Base-by-base conservation (phyloP, 1,140 invertebrate species). In the Geopemphigus sp. region DNA sequence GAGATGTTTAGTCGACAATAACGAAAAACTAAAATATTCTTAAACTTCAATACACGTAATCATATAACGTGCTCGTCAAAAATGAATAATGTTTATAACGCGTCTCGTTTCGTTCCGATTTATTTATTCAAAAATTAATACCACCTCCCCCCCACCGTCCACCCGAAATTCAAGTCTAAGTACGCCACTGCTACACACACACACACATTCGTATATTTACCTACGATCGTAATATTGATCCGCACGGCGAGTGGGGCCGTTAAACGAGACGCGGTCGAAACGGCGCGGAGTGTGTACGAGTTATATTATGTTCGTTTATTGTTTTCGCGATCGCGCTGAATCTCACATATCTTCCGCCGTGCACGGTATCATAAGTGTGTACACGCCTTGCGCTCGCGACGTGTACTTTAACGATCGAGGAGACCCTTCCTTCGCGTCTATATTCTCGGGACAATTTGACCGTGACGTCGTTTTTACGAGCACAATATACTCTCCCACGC, bases 401-500 rank as follows among this genome's bases (percentile, higher is more conserved):
- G 32, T 39, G 32, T 39, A 11, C 50, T 26, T 68, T 68, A 50
- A 68, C 66, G 66, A 50, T 50, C 45, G 19, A 47, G 22, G 19
- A 47, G 22, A 17, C 66, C 66, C 66, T 68, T 68, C 26, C 66
- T 68, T 45, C 22, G 19, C n/a, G 14, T 22, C 14, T 45, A 68
- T 54, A 29, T 39, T 72, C 56, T 47, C 5, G 39, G 57, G 74
- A 78, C 74, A 12, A 78, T 76, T 76, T 50, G 54, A 63, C 74
- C 74, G 57, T 78, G 74, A 78, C 56, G 74, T 50, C 39, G 39
- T 78, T 78, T 50, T 63, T 47, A 78, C 74, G 57, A 63, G 72
- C 53, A 59, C 72, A 76, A 78, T 63, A 78, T 63, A 29, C 39
- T 78, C 57, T 61, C 74, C 74, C 56, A 78, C 74, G 54, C 73